Evolutionary conservation across 1,140 invertebrate genomes (phyloP).

Genomic region (Zaprionus kolodkinae): DNA sequence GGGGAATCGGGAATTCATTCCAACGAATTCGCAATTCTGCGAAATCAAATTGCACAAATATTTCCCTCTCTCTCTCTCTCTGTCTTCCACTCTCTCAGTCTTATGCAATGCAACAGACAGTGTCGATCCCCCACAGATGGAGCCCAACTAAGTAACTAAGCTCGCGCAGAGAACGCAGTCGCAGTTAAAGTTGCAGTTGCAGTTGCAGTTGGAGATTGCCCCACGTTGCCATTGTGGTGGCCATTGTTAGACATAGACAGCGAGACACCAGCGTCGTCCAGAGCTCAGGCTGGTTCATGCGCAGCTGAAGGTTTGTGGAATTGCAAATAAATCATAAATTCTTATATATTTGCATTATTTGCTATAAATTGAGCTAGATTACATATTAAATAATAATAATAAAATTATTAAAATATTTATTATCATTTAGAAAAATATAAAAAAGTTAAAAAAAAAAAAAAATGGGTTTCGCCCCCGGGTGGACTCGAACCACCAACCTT

Average conservation of each 20-base stretch:
- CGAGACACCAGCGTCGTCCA: constrained; percentile 53
- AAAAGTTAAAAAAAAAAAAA: constrained; percentile 31
- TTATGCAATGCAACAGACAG: constrained; percentile 63
- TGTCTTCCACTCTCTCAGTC: background rate
- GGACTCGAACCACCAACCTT: constrained; percentile 95
- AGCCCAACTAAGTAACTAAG: constrained; percentile 73
- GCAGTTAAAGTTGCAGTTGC: constrained; percentile 21
- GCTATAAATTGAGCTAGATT: too few relatives aligned
- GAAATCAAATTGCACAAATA: constrained; percentile 84
- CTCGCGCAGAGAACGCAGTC: constrained; percentile 1
- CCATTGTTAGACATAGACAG: constrained; percentile 78
- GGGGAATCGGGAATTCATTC: constrained; percentile 70
- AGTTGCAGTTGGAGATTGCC: constrained; percentile 36
- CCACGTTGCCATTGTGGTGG: constrained; percentile 56
- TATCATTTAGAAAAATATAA: background rate
- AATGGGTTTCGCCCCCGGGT: constrained; percentile 86
- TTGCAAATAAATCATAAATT: too few relatives aligned
- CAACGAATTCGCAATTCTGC: constrained; percentile 82
- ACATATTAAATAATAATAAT: too few relatives aligned
- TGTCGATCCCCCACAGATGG: constrained; percentile 64
- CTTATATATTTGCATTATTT: too few relatives aligned
- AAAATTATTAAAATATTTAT: too few relatives aligned
- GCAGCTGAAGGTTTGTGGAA: background rate
- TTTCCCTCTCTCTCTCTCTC: constrained; percentile 56
- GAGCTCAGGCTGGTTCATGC: constrained; percentile 52